phyloP scores from a whole-genome alignment of 1,140 invertebrate species.

The Bombus picipes region DNA sequence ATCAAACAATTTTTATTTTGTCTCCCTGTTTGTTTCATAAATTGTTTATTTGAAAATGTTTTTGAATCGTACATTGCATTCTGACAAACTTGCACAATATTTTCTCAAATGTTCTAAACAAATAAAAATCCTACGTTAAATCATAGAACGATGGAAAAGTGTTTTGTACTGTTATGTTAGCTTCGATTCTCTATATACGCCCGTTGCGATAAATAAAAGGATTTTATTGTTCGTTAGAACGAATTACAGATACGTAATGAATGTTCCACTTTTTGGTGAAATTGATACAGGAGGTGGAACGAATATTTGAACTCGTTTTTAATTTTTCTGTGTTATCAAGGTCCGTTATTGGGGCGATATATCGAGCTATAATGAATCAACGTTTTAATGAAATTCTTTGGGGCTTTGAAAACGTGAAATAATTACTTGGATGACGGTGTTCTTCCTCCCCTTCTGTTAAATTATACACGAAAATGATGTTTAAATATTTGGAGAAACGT shows the following conservation, averaged over 20 bases:
- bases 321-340: not conserved
- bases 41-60: not conserved
- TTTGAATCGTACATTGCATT: not conserved
- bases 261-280: not conserved
- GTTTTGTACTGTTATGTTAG: not conserved
- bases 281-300: not conserved
- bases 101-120: too few species aligned
- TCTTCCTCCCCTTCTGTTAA: not conserved
- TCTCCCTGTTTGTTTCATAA: not conserved
- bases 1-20: not conserved
- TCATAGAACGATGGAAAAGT: not conserved
- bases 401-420: not conserved
- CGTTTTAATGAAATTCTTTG: not conserved
- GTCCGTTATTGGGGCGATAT: not conserved
- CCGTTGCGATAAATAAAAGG: not conserved
- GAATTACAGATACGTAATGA: not conserved
- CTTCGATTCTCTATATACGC: not conserved
- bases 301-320: conserved; percentile 1
- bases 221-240: conserved; percentile 2
- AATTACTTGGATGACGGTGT: not conserved
- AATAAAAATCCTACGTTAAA: too few species aligned
- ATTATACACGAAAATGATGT: not conserved
- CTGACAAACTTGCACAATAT: too few species aligned
- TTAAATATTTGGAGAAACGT: not conserved
- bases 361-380: conserved; percentile 1